Base-by-base conservation (phyloP, 2,888 invertebrate species). In the Brenthis ino region DNA sequence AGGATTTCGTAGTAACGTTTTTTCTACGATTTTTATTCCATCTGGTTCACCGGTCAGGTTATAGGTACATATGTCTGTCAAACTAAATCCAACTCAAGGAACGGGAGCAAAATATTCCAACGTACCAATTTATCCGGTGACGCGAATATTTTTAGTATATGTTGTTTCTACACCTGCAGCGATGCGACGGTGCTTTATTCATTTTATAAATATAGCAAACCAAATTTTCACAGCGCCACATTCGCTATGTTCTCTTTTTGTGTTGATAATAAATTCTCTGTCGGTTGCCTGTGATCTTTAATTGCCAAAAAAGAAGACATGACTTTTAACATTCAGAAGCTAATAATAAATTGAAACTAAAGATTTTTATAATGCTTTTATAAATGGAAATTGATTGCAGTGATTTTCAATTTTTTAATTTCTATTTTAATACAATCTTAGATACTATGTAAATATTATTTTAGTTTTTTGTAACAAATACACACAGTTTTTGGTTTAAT, bases 61-160 rank as follows among this genome's bases (percentile, higher is more conserved):
- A 4, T 33, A 37, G 48, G 50, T 57, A 20, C 20, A 20, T 20
- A 64, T 57, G 67, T 63, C 57, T 71, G 64, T 65, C 69, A 72
- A 71, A 71, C 51, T 60, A 68, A 65, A 60, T 56, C 64, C 68
- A 51, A 61, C 54, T 70, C 69, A 68, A 64, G 65, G 58, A 66
- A 63, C 68, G 63, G 37, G 57, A 57, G 58, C 33, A 61, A 74
- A 73, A 72, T 73, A 76, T 70, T 74, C 63, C 57, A 61, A 69
- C 67, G 65, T 56, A 70, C 72, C 74, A 73, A 76, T 76, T 76
- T 74, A 76, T 74, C 74, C 61, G 70, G 64, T 72, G 74, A 72
- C 63, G 64, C 61, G 64, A 69, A 71, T 64, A 65, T 64, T 66
- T 72, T 64, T 68, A 64, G 63, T 58, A 53, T 57, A n/a, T 58